Conservation (phyloP, 2,113 vertebrate species). For the Ammospiza nelsoni region DNA sequence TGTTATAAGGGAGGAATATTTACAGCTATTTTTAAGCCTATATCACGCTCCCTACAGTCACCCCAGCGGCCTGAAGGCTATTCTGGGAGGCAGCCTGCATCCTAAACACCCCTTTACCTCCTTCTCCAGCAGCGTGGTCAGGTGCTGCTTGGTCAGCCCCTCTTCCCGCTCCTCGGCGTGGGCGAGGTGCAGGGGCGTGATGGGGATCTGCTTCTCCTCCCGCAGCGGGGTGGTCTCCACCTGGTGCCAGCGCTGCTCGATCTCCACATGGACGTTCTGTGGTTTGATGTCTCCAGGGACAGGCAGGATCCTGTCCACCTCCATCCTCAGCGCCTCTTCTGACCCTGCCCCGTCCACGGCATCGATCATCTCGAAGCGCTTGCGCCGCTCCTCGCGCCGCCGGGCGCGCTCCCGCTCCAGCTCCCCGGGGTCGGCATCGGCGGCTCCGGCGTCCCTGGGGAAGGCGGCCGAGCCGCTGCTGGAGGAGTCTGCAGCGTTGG, state of each 20-base stretch:
- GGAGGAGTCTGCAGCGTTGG: constrained; percentile 64
- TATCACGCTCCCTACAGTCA: not conserved
- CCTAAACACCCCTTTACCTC: constrained; percentile 78
- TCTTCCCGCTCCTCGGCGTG: constrained; percentile 66
- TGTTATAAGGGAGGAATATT: not conserved
- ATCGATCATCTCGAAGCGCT: constrained; percentile 78
- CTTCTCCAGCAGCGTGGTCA: constrained; percentile 87
- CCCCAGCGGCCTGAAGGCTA: not conserved
- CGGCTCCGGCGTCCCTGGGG: constrained; percentile 47
- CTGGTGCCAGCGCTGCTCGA: constrained; percentile 96
- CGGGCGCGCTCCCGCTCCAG: constrained; percentile 79
- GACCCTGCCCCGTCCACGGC: constrained; percentile 41
- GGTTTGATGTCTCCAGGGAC: constrained; percentile 55
- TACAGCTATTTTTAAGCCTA: not conserved
- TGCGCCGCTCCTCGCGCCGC: constrained; percentile 79
- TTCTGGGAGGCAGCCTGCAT: not conserved
- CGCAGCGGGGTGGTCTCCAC: constrained; percentile 94
- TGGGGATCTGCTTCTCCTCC: constrained; percentile 96
- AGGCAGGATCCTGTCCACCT: constrained; percentile 80
- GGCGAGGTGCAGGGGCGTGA: constrained; percentile 76
- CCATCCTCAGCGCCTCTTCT: constrained; percentile 82
- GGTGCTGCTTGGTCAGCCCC: constrained; percentile 79
- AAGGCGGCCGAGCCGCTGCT: constrained; percentile 56
- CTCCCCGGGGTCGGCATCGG: constrained; percentile 42
- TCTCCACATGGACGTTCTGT: constrained; percentile 87